These are phyloP conservation scores for Brachyptera putata DNA, from an alignment of 2,888 invertebrate species.

Conservation along the genomic window DNA sequence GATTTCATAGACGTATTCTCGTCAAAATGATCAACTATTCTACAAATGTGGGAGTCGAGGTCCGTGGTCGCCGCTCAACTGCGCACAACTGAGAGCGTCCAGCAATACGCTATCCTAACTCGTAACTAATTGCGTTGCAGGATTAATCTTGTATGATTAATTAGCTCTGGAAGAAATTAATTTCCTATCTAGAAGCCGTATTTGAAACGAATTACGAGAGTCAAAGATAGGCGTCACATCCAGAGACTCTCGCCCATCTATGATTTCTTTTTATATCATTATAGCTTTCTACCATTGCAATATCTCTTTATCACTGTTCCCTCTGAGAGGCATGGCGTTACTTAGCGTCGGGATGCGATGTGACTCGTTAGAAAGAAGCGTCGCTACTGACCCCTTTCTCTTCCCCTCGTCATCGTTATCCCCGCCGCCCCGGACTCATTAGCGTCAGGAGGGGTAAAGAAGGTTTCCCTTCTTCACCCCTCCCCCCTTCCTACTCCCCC, in stretches of 20 bases:
- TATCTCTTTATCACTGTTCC: background rate
- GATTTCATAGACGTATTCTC: too few relatives aligned
- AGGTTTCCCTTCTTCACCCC: constrained; percentile 6
- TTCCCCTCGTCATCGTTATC: background rate
- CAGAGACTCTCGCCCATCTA: background rate
- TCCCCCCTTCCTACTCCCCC: constrained; percentile 21
- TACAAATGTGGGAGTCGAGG: too few relatives aligned
- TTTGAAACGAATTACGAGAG: background rate
- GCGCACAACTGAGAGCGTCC: too few relatives aligned
- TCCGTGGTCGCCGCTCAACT: too few relatives aligned
- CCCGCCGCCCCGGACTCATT: constrained; percentile 16
- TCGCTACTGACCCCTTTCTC: constrained; percentile 1
- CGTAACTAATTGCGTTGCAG: background rate
- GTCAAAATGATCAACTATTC: too few relatives aligned
- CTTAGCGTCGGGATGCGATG: background rate
- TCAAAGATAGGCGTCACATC: background rate
- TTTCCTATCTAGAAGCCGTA: background rate
- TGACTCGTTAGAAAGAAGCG: background rate
- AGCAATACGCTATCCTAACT: background rate
- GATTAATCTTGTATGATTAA: background rate
- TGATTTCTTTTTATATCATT: constrained; percentile 13
- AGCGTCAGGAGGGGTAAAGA: constrained; percentile 2
- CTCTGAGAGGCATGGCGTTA: background rate
- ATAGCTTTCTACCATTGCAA: background rate
- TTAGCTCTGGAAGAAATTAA: background rate